Conservation (phyloP, 2,797 vertebrate genomes). For the Acanthornis magna region DNA sequence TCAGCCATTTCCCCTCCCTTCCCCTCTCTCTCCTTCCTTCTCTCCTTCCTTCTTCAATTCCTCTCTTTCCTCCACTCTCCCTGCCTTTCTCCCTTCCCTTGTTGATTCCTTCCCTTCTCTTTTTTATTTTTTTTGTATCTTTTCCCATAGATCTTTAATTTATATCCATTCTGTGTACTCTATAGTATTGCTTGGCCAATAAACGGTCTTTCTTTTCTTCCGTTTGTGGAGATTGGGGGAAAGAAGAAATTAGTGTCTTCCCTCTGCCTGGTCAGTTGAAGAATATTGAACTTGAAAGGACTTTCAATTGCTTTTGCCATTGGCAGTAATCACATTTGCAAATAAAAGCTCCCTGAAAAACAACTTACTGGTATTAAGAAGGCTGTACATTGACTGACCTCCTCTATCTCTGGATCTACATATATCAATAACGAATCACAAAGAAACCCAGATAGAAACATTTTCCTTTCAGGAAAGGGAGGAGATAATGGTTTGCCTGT, state of each 20-base stretch:
- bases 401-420: not conserved
- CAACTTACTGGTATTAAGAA: not conserved
- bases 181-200: not conserved
- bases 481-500: not conserved
- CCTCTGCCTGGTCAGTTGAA: not conserved
- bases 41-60: not conserved
- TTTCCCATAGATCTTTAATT: not conserved
- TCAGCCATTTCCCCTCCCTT: not conserved
- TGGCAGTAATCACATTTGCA: not conserved
- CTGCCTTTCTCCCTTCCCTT: not conserved
- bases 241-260: not conserved
- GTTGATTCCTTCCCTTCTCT: not conserved
- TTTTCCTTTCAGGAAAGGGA: not conserved
- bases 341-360: not conserved
- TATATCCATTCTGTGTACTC: not conserved
- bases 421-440: not conserved
- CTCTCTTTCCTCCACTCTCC: not conserved
- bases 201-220: not conserved
- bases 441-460: not conserved
- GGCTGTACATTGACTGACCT: not conserved
- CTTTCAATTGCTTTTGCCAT: not conserved
- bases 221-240: not conserved
- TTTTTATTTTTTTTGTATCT: not conserved
- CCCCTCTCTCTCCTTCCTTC: not conserved
- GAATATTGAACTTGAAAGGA: not conserved